Evolutionary conservation across 2,888 invertebrate genomes (phyloP).

Genomic region (Megastigmus dorsalis): DNA sequence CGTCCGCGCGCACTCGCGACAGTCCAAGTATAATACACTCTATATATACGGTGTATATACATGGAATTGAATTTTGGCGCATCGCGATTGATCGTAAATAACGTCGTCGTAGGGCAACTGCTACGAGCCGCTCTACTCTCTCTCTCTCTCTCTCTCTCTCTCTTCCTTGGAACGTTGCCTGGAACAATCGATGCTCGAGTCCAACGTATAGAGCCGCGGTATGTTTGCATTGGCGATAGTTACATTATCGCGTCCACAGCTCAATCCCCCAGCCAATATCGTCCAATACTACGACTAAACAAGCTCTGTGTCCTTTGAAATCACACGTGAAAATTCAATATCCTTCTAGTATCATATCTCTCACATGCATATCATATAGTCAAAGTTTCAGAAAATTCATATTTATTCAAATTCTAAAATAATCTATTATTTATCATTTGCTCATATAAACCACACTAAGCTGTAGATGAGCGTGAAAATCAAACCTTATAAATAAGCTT

Average conservation of each 20-base stretch:
- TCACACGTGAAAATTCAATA: neutral
- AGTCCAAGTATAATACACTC: too few relatives aligned
- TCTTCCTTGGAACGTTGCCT: constrained; percentile 11
- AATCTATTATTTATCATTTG: too few relatives aligned
- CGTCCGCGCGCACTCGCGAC: too few relatives aligned
- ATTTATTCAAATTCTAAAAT: too few relatives aligned
- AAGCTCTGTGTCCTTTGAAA: neutral
- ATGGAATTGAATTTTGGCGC: constrained; percentile 13
- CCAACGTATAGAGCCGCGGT: too few relatives aligned
- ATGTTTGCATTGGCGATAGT: neutral
- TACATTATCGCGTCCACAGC: neutral
- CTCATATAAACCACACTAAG: too few relatives aligned
- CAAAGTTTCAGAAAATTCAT: too few relatives aligned
- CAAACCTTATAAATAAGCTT: too few relatives aligned
- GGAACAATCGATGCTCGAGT: neutral
- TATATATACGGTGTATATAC: neutral
- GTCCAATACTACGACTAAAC: neutral
- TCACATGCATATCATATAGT: too few relatives aligned
- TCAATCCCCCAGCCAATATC: neutral
- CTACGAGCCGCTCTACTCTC: neutral
- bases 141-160: too few relatives aligned
- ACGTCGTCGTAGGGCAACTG: neutral
- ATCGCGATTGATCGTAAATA: constrained; percentile 32
- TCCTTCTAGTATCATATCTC: neutral
- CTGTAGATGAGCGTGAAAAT: too few relatives aligned